Base-by-base conservation (phyloP, 2,113 vertebrate genomes). In the Hippopotamus amphibius region DNA sequence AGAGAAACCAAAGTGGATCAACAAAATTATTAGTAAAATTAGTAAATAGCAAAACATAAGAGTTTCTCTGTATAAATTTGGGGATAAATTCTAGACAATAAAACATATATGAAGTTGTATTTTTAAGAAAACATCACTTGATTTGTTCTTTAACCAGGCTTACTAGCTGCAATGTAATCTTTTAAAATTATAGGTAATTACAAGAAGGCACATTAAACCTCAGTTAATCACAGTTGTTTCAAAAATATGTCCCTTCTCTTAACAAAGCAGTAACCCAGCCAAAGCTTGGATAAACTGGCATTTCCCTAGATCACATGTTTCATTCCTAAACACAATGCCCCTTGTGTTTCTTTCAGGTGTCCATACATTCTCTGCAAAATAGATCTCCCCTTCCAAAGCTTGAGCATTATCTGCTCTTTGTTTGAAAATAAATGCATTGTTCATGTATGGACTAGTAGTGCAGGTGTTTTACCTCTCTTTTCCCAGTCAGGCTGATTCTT, bases 201-300 rank as follows among this genome's bases (percentile, higher is more conserved):
- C 77, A 95, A 97, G 97, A 97, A 95, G 21, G 89, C 59, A 65
- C 95, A 88, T 94, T 97, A 97, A 98, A 96, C 95, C 96, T 86
- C 93, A 97, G 48, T 92, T 97, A 97, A 95, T 97, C 96, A 93
- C 94, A 92, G 94, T 96, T 98, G 87, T 98, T 98, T 98, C 96
- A 95, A 98, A 98, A 98, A 90, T 88, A 96, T 95, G 93, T 97
- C 93, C 92, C 71, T 96, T 98, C 72, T 96, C 83, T 97, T 96
- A 97, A 97, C 91, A 98, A 94, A 95, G 22, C 6, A 95, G 72
- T 92, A 96, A 90, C 76, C 82, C 95, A 92, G 86, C 97, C 97
- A 98, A 98, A 97, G 69, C 85, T 65, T 1, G 11, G 83, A 93
- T 95, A 98, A 98, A 98, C 81, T 95, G 96, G 86, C 94, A 94